phyloP scores from a whole-genome alignment of 2,113 vertebrate species.

The Istiophorus platypterus region DNA sequence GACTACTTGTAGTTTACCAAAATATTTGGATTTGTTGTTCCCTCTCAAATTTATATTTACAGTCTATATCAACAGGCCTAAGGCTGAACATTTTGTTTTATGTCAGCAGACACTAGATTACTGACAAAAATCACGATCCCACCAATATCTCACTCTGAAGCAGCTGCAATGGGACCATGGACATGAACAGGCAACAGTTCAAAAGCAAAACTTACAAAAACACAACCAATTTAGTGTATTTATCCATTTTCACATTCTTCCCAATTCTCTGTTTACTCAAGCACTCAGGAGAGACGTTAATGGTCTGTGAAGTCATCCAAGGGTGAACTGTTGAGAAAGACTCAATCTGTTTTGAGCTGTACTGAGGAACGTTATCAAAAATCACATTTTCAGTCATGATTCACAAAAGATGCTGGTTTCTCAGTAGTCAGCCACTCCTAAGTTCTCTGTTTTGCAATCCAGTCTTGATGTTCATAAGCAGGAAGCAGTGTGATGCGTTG shows the following conservation, averaged over 20 bases:
- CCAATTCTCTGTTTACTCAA: background rate
- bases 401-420: background rate
- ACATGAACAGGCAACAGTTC: background rate
- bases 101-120: slow-evolving; percentile 16
- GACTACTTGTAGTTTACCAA: too few species aligned
- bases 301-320: slow-evolving; percentile 17
- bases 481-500: background rate
- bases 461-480: background rate
- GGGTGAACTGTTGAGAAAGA: slow-evolving; percentile 9
- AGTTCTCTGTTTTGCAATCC: background rate
- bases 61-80: background rate
- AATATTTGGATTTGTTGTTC: background rate
- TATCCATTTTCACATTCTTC: background rate
- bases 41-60: background rate
- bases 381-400: background rate
- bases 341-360: background rate
- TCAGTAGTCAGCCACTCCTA: background rate
- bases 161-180: background rate
- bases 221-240: background rate
- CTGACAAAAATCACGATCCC: slow-evolving; percentile 3
- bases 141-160: slow-evolving; percentile 3
- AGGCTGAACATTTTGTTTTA: slow-evolving; percentile 7
- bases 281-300: background rate
- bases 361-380: background rate
- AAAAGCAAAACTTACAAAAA: slow-evolving; percentile 9